Evolutionary conservation across 2,113 vertebrate species (phyloP).

Genomic region (Myiagra hebetior): DNA sequence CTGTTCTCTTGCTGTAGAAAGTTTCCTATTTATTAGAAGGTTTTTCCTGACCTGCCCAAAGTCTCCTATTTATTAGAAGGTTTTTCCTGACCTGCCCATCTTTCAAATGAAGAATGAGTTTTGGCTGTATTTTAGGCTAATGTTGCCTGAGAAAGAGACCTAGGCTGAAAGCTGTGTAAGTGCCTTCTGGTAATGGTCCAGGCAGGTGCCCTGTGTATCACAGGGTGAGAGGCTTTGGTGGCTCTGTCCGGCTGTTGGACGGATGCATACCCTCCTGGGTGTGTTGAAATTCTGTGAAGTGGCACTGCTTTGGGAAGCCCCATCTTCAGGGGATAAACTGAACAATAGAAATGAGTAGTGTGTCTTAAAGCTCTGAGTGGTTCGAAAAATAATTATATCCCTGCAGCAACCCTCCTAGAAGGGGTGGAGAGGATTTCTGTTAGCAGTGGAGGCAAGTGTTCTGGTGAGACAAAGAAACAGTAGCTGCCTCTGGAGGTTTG

Average conservation of each 20-base stretch:
- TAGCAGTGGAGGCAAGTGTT: background rate
- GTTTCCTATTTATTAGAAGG: background rate
- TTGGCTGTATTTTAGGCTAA: background rate
- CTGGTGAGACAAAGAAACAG: background rate
- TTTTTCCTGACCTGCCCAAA: background rate
- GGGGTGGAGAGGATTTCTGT: background rate
- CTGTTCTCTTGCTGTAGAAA: background rate
- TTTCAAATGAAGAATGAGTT: background rate
- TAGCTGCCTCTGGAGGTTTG: background rate
- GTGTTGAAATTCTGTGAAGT: background rate
- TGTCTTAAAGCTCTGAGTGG: background rate
- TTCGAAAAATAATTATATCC: background rate
- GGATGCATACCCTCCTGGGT: fast-evolving
- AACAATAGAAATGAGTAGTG: background rate
- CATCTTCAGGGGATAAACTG: background rate
- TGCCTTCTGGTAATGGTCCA: background rate
- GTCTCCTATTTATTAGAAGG: background rate
- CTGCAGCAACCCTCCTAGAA: background rate
- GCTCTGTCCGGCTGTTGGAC: background rate
- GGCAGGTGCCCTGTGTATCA: background rate
- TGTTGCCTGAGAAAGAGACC: background rate
- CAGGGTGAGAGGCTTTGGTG: background rate
- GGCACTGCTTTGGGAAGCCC: background rate
- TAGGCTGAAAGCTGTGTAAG: background rate
- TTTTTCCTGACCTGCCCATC: background rate